phyloP scores from a whole-genome alignment of 2,888 invertebrate genomes.

The Teinopalpus imperialis region DNA sequence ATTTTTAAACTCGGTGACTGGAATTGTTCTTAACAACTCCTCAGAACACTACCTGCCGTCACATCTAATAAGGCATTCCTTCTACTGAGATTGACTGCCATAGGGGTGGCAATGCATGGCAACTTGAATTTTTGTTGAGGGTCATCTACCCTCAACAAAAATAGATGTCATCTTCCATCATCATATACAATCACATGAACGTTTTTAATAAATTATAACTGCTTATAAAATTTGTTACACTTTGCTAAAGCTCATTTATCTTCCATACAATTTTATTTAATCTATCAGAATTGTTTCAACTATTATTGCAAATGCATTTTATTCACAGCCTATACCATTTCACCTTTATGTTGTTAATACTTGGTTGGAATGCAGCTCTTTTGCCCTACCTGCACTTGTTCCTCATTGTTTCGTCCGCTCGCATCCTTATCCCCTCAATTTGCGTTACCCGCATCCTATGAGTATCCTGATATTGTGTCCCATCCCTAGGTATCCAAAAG shows the following conservation, averaged over 20 bases:
- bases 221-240: too few species aligned
- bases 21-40: too few species aligned
- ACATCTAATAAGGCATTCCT: too few species aligned
- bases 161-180: too few species aligned
- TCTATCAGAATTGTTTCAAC: constrained; percentile 19
- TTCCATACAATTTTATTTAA: constrained; percentile 18
- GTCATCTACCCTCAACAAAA: too few species aligned
- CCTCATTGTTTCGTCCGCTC: constrained; percentile 38
- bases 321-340: constrained; percentile 18
- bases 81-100: too few species aligned
- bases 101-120: too few species aligned
- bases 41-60: too few species aligned
- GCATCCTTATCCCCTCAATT: constrained; percentile 32
- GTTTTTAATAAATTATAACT: too few species aligned
- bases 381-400: constrained; percentile 39
- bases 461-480: constrained; percentile 45
- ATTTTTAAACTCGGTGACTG: too few species aligned
- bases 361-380: constrained; percentile 76
- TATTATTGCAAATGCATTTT: not conserved
- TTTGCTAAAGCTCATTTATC: not conserved
- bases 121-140: too few species aligned
- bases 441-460: constrained; percentile 25
- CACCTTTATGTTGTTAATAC: constrained; percentile 58
- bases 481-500: constrained; percentile 79
- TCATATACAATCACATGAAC: too few species aligned